These are phyloP conservation scores for Dryobates pubescens DNA, from an alignment of 2,797 vertebrate genomes.

Conservation along the genomic window DNA sequence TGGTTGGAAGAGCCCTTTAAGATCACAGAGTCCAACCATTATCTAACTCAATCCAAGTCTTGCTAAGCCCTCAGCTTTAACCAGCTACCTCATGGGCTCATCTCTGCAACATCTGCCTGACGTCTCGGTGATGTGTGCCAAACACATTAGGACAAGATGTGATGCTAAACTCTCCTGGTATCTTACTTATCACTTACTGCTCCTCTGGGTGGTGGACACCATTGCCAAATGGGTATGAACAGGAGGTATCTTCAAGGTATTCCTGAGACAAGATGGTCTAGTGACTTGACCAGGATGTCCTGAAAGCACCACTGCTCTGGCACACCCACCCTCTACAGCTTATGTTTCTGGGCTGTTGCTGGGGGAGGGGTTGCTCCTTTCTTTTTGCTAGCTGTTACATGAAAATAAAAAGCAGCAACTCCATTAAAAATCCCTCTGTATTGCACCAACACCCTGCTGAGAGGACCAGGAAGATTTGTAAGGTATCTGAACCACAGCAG, in stretches of 20 bases:
- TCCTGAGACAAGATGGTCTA: background rate
- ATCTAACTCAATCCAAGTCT: too few relatives aligned
- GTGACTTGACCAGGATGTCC: background rate
- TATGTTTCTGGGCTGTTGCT: background rate
- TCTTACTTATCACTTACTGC: background rate
- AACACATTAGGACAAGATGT: background rate
- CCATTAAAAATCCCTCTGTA: background rate
- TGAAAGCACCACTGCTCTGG: background rate
- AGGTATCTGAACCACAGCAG: background rate
- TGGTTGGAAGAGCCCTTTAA: too few relatives aligned
- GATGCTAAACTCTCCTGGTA: background rate
- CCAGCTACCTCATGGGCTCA: background rate
- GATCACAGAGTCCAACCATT: too few relatives aligned
- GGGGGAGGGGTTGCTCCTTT: background rate
- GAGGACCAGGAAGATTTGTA: background rate
- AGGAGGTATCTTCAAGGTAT: background rate
- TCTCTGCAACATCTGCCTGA: background rate
- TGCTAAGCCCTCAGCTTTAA: background rate
- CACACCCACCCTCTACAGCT: accelerated
- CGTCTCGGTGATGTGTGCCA: accelerated
- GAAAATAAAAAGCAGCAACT: background rate
- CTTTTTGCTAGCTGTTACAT: accelerated
- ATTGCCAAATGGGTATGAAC: background rate
- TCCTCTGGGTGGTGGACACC: background rate
- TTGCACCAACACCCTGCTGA: background rate